phyloP scores from a whole-genome alignment of 64 coral and sea anemone species.

The Exaiptasia diaphana region DNA sequence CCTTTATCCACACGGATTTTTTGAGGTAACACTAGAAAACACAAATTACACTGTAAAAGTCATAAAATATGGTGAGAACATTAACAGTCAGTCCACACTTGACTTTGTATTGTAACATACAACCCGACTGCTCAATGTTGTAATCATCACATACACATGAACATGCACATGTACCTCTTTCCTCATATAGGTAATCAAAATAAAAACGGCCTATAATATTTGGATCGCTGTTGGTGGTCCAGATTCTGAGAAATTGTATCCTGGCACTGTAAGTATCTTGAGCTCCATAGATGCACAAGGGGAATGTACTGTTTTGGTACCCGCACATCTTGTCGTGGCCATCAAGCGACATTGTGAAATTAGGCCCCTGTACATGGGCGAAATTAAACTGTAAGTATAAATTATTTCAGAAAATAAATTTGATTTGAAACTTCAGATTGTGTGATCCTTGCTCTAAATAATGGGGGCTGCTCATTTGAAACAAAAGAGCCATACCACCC shows the following conservation, averaged over 20 bases:
- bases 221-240: not conserved
- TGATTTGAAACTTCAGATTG: too few species aligned
- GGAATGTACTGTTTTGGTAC: not conserved
- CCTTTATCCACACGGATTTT: constrained; percentile 9
- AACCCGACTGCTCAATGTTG: too few species aligned
- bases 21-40: constrained; percentile 4
- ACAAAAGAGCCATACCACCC: too few species aligned
- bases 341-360: constrained; percentile 18
- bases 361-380: constrained; percentile 6
- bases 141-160: too few species aligned
- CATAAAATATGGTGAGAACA: not conserved
- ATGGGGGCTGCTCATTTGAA: too few species aligned
- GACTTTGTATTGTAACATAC: too few species aligned
- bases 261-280: constrained; percentile 25
- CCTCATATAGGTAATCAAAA: constrained; percentile 2
- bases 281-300: not conserved
- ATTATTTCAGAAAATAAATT: too few species aligned
- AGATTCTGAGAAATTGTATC: not conserved
- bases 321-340: constrained; percentile 21
- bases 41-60: not conserved
- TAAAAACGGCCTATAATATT: not conserved
- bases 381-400: too few species aligned
- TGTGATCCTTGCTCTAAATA: too few species aligned
- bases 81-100: not conserved
- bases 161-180: not conserved